Conservation (phyloP, 1,140 invertebrate species). For the Dinothrombium tinctorium region DNA sequence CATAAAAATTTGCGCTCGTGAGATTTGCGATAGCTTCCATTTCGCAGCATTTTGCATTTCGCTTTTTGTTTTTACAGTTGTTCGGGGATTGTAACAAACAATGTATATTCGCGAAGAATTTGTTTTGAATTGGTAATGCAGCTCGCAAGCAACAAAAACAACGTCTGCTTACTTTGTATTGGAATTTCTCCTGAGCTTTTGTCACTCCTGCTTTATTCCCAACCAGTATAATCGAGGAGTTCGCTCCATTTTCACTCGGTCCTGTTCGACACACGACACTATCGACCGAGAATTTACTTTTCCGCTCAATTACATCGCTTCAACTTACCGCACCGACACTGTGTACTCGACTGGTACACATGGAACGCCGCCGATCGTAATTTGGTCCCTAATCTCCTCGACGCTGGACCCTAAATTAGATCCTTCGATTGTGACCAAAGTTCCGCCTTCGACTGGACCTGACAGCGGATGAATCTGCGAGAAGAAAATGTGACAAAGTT, state of each 20-base stretch:
- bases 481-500: no score
- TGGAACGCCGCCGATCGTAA: constrained; percentile 64
- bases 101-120: no score
- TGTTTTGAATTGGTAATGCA: no score
- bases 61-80: no score
- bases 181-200: constrained; percentile 62
- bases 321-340: constrained; percentile 43
- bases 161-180: no score
- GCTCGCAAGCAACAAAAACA: no score
- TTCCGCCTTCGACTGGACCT: constrained; percentile 79
- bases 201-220: constrained; percentile 69
- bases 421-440: constrained; percentile 78
- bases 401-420: constrained; percentile 75
- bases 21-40: no score
- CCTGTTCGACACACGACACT: constrained; percentile 65
- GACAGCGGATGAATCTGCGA: constrained; percentile 11
- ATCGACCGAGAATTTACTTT: neutral
- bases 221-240: constrained; percentile 54
- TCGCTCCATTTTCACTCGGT: constrained; percentile 37
- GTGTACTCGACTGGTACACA: constrained; percentile 70
- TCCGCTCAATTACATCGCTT: neutral
- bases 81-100: no score
- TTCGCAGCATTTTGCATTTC: no score
- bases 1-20: no score
- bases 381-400: constrained; percentile 69